Percentiles rank a stretch among this genome's conserved stretches.
phyloP scores from a whole-genome alignment of 2,113 vertebrate species.

The Prochilodus magdalenae region DNA sequence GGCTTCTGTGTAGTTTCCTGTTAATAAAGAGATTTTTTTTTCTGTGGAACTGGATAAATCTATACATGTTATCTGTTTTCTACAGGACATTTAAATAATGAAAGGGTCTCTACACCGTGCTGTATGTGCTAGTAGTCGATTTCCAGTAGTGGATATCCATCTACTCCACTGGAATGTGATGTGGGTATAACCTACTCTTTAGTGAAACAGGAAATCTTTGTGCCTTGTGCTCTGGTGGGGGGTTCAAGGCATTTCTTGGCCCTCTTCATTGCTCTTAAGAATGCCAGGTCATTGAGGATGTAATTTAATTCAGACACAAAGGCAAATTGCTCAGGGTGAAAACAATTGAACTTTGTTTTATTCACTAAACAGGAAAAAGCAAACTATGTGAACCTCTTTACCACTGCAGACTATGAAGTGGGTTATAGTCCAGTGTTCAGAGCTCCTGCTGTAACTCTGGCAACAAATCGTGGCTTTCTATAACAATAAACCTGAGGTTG shows the following conservation, averaged over 20 bases:
- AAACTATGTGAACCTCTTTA: slow-evolving; percentile 53
- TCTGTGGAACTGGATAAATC: too few species aligned
- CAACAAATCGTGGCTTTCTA: slow-evolving; percentile 9
- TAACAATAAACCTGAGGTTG: slow-evolving; percentile 17
- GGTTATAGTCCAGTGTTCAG: slow-evolving; percentile 37
- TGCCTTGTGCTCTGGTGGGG: slow-evolving; percentile 4
- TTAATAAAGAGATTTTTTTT: too few species aligned
- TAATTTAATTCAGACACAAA: slow-evolving; percentile 70
- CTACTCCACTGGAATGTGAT: background rate
- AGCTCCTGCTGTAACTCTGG: slow-evolving; percentile 1
- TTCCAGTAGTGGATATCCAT: too few species aligned
- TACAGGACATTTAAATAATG: too few species aligned
- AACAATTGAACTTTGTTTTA: slow-evolving; percentile 68
- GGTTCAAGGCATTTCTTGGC: slow-evolving; percentile 42
- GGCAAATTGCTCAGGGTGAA: slow-evolving; percentile 60
- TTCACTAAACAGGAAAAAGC: slow-evolving; percentile 69
- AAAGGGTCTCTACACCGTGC: too few species aligned
- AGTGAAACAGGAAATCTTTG: background rate
- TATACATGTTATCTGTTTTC: too few species aligned
- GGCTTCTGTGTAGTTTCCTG: too few species aligned
- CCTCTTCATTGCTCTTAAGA: slow-evolving; percentile 47
- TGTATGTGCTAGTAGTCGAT: too few species aligned
- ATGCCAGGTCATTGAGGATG: slow-evolving; percentile 63
- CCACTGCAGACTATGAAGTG: slow-evolving; percentile 27
- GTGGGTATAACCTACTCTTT: background rate